phyloP scores from a whole-genome alignment of 1,140 invertebrate species.

The Drosophila guanche region DNA sequence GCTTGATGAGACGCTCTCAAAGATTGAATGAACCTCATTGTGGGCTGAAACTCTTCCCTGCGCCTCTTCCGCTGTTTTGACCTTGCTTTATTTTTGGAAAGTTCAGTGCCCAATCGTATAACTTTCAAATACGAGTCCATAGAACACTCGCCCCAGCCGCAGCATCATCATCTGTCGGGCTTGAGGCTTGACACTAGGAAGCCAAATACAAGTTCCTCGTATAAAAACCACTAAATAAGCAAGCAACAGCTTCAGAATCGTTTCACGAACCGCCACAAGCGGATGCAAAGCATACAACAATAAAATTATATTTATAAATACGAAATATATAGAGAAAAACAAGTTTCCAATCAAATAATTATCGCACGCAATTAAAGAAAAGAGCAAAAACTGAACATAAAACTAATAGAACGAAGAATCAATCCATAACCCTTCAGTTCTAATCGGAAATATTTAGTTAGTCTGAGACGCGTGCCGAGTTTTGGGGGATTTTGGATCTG shows the following conservation, averaged over 20 bases:
- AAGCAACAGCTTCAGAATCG: conserved; percentile 77
- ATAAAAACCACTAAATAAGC: conserved; percentile 81
- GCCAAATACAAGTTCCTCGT: conserved; percentile 62
- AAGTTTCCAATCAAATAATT: conserved; percentile 43
- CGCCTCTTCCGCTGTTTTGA: too few relatives aligned
- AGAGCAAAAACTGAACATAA: conserved; percentile 57
- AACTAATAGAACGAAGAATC: conserved; percentile 49
- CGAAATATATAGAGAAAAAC: conserved; percentile 46
- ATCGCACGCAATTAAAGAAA: conserved; percentile 15
- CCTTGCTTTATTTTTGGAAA: too few relatives aligned
- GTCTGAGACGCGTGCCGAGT: conserved; percentile 62
- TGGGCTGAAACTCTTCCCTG: too few relatives aligned
- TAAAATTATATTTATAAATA: conserved; percentile 27
- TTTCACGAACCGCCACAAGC: conserved; percentile 61
- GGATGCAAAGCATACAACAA: conserved; percentile 62
- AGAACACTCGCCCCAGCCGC: conserved; percentile 6
- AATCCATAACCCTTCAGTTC: conserved; percentile 17
- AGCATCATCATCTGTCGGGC: conserved; percentile 19
- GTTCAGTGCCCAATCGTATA: too few relatives aligned
- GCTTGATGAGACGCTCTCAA: conserved; percentile 51
- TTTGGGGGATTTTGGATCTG: background rate
- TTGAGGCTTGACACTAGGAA: conserved; percentile 56
- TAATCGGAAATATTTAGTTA: conserved; percentile 28
- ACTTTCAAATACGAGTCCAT: too few relatives aligned
- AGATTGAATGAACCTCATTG: conserved; percentile 69